Percentiles rank a stretch among this genome's conserved stretches.
Evolutionary conservation across 2,113 vertebrate genomes (phyloP).

Genomic region (Athene noctua): DNA sequence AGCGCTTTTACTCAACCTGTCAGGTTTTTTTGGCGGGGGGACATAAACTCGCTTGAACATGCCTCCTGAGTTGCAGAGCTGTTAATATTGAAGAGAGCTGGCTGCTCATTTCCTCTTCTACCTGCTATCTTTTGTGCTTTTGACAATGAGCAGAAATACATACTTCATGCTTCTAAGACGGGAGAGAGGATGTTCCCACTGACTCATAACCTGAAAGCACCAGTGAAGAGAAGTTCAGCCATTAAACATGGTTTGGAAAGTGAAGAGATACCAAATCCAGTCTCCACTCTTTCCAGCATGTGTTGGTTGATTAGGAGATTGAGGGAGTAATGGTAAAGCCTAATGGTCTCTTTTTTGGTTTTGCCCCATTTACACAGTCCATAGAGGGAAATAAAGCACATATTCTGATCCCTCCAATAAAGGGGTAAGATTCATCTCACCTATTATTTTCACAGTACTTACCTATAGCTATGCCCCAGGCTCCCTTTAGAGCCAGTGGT

Average conservation of each 20-base stretch:
- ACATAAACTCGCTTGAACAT: not conserved
- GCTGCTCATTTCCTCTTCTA: conserved; percentile 5
- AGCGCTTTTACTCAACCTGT: conserved; percentile 11
- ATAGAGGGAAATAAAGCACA: not conserved
- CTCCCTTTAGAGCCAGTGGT: not conserved
- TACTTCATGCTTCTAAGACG: not conserved
- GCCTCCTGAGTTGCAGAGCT: not conserved
- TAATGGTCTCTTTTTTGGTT: not conserved
- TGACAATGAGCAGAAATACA: not conserved
- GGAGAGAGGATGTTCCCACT: not conserved
- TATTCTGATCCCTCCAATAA: not conserved
- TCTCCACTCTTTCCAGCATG: not conserved
- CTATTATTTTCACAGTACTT: not conserved
- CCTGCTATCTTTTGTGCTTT: not conserved
- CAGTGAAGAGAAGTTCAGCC: not conserved
- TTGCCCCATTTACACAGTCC: not conserved
- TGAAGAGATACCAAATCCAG: not conserved
- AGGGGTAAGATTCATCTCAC: not conserved
- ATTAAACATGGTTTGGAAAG: not conserved
- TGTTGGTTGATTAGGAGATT: not conserved
- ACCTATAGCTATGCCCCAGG: not conserved
- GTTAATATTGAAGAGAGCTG: not conserved
- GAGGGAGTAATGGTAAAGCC: not conserved
- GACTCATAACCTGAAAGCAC: not conserved
- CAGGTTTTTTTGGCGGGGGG: not conserved